These are phyloP conservation scores for Podocnemis expansa DNA, from an alignment of 2,113 vertebrate genomes.

Conservation along the genomic window DNA sequence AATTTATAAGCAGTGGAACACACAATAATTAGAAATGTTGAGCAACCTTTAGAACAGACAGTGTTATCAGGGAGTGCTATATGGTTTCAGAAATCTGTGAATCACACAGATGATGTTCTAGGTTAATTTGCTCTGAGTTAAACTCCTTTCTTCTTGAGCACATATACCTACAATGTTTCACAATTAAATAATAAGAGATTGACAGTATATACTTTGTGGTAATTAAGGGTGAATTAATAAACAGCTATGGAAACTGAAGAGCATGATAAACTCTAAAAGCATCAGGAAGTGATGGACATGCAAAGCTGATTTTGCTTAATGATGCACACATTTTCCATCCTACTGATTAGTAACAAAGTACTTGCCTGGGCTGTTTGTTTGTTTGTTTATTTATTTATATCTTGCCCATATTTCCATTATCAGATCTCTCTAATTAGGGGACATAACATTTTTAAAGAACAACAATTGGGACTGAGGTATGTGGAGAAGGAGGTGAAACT, in stretches of 20 bases:
- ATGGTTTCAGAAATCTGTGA: not conserved
- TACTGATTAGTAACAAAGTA: constrained; percentile 3
- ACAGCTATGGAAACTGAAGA: not conserved
- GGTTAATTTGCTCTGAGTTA: not conserved
- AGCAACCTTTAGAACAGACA: not conserved
- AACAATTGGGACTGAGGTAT: constrained; percentile 36
- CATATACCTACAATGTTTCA: not conserved
- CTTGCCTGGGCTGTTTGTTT: constrained; percentile 31
- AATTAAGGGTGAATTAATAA: not conserved
- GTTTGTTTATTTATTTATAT: not conserved
- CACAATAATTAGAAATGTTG: not conserved
- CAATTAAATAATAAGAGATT: not conserved
- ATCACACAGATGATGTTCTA: not conserved
- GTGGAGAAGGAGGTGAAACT: constrained; percentile 41
- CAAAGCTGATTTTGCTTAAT: not conserved
- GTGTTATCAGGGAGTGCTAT: not conserved
- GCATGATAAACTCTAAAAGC: not conserved
- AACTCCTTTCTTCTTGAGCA: not conserved
- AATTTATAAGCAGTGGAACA: not conserved
- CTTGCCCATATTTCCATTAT: not conserved
- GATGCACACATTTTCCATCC: not conserved
- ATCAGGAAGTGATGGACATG: not conserved
- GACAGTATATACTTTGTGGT: not conserved
- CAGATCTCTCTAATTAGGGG: not conserved
- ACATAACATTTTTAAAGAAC: constrained; percentile 11